Conservation (phyloP, 2,113 vertebrate species). For the Hyla sarda region DNA sequence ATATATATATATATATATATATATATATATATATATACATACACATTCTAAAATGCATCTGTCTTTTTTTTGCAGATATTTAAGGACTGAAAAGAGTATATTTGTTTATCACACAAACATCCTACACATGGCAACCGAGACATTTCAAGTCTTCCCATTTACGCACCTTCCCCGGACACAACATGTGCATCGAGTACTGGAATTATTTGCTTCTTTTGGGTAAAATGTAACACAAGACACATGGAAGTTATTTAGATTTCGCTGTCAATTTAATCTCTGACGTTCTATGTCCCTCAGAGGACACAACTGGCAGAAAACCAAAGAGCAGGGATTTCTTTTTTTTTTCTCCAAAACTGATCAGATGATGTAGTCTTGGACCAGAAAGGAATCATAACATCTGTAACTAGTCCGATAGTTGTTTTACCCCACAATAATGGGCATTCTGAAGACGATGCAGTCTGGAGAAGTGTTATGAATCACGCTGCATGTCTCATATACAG, state of each 20-base stretch:
- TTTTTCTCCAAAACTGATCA: not conserved
- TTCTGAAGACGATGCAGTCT: not conserved
- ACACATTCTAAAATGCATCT: too few relatives aligned
- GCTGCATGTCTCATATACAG: not conserved
- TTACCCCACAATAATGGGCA: not conserved
- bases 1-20: too few relatives aligned
- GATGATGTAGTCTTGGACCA: not conserved
- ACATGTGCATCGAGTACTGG: not conserved
- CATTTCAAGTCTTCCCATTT: not conserved
- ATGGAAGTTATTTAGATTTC: not conserved
- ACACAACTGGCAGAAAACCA: not conserved
- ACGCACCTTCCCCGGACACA: not conserved
- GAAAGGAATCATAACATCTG: not conserved
- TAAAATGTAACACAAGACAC: not conserved
- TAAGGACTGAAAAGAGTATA: not conserved
- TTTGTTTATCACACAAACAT: not conserved
- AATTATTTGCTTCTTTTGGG: not conserved
- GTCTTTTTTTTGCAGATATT: not conserved
- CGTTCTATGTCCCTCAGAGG: not conserved
- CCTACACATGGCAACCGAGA: not conserved
- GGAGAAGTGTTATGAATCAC: not conserved
- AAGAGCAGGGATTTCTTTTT: not conserved
- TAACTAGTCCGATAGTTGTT: not conserved
- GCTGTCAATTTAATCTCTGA: not conserved
- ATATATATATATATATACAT: too few relatives aligned